Percentiles rank a stretch among this genome's conserved stretches.
phyloP scores from a whole-genome alignment of 2,888 invertebrate genomes.

The Teinopalpus imperialis region DNA sequence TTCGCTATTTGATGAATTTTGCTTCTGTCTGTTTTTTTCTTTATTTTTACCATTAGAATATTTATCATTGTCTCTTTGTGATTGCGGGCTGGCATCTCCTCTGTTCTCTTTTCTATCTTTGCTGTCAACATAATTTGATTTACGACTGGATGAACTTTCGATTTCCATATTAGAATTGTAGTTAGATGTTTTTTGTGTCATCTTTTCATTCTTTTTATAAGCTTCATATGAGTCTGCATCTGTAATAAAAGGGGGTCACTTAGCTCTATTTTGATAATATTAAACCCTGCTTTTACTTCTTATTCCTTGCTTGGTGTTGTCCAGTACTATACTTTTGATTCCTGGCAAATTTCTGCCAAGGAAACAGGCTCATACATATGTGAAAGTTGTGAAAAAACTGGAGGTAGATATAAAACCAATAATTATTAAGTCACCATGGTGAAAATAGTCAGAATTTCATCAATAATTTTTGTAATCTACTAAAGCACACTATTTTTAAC shows the following conservation, averaged over 20 bases:
- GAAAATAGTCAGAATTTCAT: too few species aligned
- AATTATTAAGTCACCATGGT: too few species aligned
- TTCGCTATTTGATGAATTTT: slow-evolving; percentile 43
- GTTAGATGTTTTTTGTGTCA: slow-evolving; percentile 47
- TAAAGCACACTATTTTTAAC: too few species aligned
- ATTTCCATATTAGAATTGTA: slow-evolving; percentile 39
- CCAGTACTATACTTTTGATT: too few species aligned
- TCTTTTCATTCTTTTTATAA: slow-evolving; percentile 80
- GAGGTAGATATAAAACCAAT: too few species aligned
- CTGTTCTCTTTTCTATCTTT: slow-evolving; percentile 32
- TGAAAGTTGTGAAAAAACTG: too few species aligned
- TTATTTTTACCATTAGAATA: slow-evolving; percentile 46
- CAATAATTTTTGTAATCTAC: too few species aligned
- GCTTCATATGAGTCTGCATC: slow-evolving; percentile 88
- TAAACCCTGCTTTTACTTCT: too few species aligned
- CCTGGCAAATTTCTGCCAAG: too few species aligned
- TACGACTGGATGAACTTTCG: slow-evolving; percentile 46
- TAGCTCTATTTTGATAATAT: too few species aligned
- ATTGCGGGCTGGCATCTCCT: slow-evolving; percentile 33
- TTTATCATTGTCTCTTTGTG: slow-evolving; percentile 38
- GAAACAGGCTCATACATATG: too few species aligned
- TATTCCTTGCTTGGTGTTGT: too few species aligned
- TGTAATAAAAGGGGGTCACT: slow-evolving; percentile 60
- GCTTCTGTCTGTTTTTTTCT: slow-evolving; percentile 34
- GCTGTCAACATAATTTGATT: slow-evolving; percentile 37